These are phyloP conservation scores for Papilio gigon DNA, from an alignment of 2,888 invertebrate genomes.

Conservation along the genomic window DNA sequence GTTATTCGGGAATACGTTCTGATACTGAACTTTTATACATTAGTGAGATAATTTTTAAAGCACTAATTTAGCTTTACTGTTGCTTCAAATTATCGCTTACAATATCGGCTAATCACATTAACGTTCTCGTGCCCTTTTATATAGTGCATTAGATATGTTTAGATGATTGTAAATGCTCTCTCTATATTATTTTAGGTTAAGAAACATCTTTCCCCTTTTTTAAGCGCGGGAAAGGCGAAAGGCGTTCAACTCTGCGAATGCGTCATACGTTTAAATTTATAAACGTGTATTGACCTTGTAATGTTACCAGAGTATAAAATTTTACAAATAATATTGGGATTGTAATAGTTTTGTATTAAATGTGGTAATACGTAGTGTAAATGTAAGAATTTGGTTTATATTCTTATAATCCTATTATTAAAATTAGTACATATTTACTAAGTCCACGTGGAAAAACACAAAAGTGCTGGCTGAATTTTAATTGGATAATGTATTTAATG, in stretches of 20 bases:
- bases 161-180: constrained; percentile 14
- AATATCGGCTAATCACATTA: background rate
- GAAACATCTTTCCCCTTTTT: constrained; percentile 33
- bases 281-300: constrained; percentile 38
- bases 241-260: constrained; percentile 38
- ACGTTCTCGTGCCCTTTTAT: background rate
- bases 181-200: constrained; percentile 29
- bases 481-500: background rate
- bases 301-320: constrained; percentile 25
- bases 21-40: too few species aligned
- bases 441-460: constrained; percentile 23
- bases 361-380: background rate
- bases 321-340: constrained; percentile 26
- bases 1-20: too few species aligned
- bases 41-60: too few species aligned
- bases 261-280: constrained; percentile 41
- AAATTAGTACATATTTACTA: constrained; percentile 15
- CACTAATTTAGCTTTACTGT: too few species aligned
- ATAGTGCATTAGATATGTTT: constrained; percentile 23
- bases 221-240: constrained; percentile 27
- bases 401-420: constrained; percentile 1
- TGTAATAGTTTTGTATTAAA: background rate
- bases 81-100: background rate
- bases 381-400: background rate
- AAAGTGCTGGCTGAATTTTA: constrained; percentile 13